Percentiles rank a stretch among this genome's conserved stretches.
These are phyloP conservation scores for Pseudorhiza aurosa DNA, from an alignment of 30 jellyfish, hydroid and myxozoan genomes.

Conservation along the genomic window DNA sequence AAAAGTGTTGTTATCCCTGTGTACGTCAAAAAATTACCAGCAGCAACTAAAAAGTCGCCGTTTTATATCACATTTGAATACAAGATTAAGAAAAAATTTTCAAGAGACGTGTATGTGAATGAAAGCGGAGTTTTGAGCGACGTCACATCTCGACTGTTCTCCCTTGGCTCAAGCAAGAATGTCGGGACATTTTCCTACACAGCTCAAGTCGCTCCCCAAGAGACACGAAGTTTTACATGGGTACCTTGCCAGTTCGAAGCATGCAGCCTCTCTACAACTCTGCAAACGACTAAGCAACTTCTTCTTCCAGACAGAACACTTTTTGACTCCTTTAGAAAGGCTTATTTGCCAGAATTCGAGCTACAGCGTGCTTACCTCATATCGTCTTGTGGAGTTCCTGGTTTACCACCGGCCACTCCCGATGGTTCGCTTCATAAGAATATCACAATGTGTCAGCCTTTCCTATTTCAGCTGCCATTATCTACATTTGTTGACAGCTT, in stretches of 20 bases:
- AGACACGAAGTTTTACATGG: slow-evolving; percentile 60
- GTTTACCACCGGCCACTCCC: slow-evolving; percentile 76
- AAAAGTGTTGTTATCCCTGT: slow-evolving; percentile 58
- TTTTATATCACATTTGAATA: slow-evolving; percentile 68
- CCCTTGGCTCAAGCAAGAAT: slow-evolving; percentile 19
- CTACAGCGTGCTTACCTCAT: slow-evolving; percentile 49
- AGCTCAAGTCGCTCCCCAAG: slow-evolving; percentile 32
- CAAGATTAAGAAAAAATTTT: neutral
- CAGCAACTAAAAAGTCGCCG: slow-evolving; percentile 55
- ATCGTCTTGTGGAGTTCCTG: slow-evolving; percentile 78
- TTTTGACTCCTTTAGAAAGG: slow-evolving; percentile 9
- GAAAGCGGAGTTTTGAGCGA: slow-evolving; percentile 46
- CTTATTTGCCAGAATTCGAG: slow-evolving; percentile 22
- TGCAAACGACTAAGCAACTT: slow-evolving; percentile 42
- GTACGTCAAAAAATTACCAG: neutral
- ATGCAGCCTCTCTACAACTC: slow-evolving; percentile 44
- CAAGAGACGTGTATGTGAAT: slow-evolving; percentile 32
- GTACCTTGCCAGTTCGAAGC: slow-evolving; percentile 15
- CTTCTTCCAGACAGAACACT: neutral
- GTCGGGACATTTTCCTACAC: slow-evolving; percentile 17
- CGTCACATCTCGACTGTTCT: slow-evolving; percentile 31
- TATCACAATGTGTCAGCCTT: slow-evolving; percentile 73
- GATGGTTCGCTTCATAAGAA: slow-evolving; percentile 24
- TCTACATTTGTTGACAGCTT: slow-evolving; percentile 70
- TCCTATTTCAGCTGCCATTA: slow-evolving; percentile 53